Conservation (phyloP, 2,797 vertebrate species). For the Cetoscarus ocellatus region DNA sequence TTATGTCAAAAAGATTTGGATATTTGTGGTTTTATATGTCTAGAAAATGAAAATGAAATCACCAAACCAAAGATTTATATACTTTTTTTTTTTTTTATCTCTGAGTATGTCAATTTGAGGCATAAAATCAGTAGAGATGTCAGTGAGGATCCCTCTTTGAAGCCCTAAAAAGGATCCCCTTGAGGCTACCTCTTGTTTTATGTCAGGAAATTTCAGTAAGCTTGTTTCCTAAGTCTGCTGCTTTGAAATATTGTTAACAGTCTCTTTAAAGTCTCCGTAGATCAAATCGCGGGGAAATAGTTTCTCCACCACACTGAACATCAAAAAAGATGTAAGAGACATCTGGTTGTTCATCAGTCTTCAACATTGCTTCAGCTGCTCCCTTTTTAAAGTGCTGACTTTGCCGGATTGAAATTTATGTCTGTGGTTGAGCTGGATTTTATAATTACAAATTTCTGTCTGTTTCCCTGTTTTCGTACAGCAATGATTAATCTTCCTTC, state of each 20-base stretch:
- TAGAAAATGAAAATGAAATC: neutral
- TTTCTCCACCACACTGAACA: constrained; percentile 63
- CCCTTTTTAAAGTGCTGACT: constrained; percentile 57
- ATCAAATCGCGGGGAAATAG: constrained; percentile 67
- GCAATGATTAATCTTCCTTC: constrained; percentile 41
- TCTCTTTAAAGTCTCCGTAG: constrained; percentile 74
- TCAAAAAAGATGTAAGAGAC: constrained; percentile 70
- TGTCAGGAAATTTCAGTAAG: constrained; percentile 50
- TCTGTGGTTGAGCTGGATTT: constrained; percentile 32
- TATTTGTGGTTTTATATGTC: constrained; percentile 12
- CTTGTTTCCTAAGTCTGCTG: constrained; percentile 43
- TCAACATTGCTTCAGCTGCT: constrained; percentile 49
- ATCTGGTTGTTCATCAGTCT: constrained; percentile 76
- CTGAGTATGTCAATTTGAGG: constrained; percentile 45
- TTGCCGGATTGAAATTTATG: constrained; percentile 58
- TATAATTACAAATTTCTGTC: constrained; percentile 15
- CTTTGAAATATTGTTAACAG: constrained; percentile 77
- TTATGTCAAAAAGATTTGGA: neutral
- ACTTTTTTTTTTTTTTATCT: constrained; percentile 34
- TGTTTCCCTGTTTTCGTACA: constrained; percentile 1
- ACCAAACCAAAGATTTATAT: neutral
- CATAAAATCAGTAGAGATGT: constrained; percentile 44
- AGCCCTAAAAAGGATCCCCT: constrained; percentile 44
- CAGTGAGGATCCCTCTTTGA: constrained; percentile 60
- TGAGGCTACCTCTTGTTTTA: constrained; percentile 60